Evolutionary conservation across 2,888 invertebrate species (phyloP).

Genomic region (Malthinus flaveolus): DNA sequence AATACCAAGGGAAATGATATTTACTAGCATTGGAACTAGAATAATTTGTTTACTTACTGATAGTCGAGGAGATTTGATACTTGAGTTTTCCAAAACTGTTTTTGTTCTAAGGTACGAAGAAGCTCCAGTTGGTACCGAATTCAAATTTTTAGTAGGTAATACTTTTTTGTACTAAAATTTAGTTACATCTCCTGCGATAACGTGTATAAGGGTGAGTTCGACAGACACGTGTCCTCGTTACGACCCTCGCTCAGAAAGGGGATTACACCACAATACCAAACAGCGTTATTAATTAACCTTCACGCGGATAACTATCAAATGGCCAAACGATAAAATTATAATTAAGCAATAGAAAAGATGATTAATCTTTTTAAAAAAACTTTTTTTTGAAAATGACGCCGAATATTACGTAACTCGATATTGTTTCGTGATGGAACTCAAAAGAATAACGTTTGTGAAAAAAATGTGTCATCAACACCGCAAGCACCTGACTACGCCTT

Average conservation of each 20-base stretch:
- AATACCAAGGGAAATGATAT: neutral
- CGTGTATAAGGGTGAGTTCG: constrained; percentile 28
- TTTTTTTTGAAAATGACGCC: neutral
- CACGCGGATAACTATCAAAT: constrained; percentile 44
- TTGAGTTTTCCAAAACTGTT: constrained; percentile 2
- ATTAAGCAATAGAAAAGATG: constrained; percentile 18
- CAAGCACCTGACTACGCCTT: constrained; percentile 39
- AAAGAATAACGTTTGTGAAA: constrained; percentile 18
- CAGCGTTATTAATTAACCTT: constrained; percentile 49
- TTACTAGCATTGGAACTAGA: too few relatives aligned
- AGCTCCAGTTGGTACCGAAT: too few relatives aligned
- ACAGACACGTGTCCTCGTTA: constrained; percentile 46
- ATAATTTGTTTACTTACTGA: too few relatives aligned
- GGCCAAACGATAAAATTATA: constrained; percentile 33
- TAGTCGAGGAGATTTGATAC: neutral
- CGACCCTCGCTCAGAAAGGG: constrained; percentile 38
- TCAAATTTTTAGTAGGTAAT: too few relatives aligned
- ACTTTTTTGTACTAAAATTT: too few relatives aligned
- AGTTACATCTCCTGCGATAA: neutral
- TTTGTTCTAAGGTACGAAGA: too few relatives aligned
- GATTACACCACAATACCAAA: constrained; percentile 42
- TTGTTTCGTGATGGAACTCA: constrained; percentile 10
- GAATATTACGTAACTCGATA: constrained; percentile 8
- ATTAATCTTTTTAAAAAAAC: neutral
- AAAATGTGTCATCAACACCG: constrained; percentile 41